Evolutionary conservation across 2,797 vertebrate species (phyloP).

Genomic region (Natrix natrix): DNA sequence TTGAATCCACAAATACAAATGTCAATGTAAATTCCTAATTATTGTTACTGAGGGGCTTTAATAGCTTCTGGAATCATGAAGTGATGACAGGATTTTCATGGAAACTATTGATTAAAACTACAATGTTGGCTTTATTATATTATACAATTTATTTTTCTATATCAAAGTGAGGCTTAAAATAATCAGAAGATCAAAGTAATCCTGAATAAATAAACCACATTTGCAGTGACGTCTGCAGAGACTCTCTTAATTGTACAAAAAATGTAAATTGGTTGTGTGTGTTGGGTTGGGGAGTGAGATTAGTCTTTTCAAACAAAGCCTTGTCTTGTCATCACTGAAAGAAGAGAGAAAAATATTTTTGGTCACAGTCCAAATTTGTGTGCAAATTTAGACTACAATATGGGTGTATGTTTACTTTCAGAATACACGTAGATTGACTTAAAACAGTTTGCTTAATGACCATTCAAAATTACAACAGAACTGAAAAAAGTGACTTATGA

Average conservation of each 20-base stretch:
- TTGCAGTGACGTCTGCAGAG: neutral
- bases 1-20: conserved; percentile 12
- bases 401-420: neutral
- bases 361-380: neutral
- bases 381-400: neutral
- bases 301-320: neutral
- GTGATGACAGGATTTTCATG: conserved; percentile 20
- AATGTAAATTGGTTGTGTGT: neutral
- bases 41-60: neutral
- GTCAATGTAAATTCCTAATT: conserved; percentile 6
- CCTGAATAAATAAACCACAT: neutral
- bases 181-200: neutral
- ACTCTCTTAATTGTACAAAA: neutral
- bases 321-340: neutral
- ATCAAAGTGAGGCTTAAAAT: conserved; percentile 24
- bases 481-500: neutral
- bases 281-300: neutral
- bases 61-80: conserved; percentile 28
- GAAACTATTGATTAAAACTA: conserved; percentile 50
- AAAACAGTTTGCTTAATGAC: neutral
- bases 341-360: neutral
- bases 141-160: conserved; percentile 5
- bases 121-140: conserved; percentile 31
- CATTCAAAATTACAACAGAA: neutral
- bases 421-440: neutral